A percentile compares a stretch with the other conserved stretches of the same genome.
Conservation (phyloP, 2,797 vertebrate genomes). For the Huso huso region DNA sequence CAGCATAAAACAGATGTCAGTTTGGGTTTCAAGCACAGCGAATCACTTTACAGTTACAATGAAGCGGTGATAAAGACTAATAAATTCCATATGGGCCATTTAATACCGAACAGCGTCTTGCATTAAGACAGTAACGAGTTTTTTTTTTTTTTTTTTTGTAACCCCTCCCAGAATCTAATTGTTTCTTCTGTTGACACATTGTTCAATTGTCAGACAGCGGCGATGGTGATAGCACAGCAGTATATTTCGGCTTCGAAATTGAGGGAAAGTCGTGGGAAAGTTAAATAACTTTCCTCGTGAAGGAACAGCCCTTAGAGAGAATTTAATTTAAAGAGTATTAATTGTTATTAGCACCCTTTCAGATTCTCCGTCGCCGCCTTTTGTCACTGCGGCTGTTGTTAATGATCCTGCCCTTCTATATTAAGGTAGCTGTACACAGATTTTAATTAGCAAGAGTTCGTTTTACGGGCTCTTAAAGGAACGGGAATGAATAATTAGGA, state of each 20-base stretch:
- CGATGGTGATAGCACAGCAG: constrained; percentile 68
- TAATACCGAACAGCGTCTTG: constrained; percentile 92
- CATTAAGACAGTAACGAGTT: constrained; percentile 60
- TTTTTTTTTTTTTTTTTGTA: constrained; percentile 23
- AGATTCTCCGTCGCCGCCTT: constrained; percentile 54
- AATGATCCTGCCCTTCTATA: constrained; percentile 50
- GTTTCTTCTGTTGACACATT: constrained; percentile 91
- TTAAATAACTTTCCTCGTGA: constrained; percentile 81
- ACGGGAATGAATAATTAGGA: constrained; percentile 57
- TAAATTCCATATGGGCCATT: constrained; percentile 98
- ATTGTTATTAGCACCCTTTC: constrained; percentile 63
- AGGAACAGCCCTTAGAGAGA: constrained; percentile 43
- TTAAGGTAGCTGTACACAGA: constrained; percentile 34
- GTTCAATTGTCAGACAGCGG: constrained; percentile 76
- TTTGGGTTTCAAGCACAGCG: constrained; percentile 80
- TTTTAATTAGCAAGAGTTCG: constrained; percentile 65
- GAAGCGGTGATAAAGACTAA: constrained; percentile 96
- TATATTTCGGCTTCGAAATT: constrained; percentile 63
- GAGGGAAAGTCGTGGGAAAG: constrained; percentile 89
- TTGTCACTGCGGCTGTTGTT: constrained; percentile 57
- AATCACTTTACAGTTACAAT: constrained; percentile 99
- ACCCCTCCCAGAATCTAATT: constrained; percentile 41
- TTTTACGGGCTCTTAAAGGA: constrained; percentile 46
- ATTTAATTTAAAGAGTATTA: constrained; percentile 76
- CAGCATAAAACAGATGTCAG: constrained; percentile 96